A percentile compares a stretch with the other conserved stretches of the same genome.
These are phyloP conservation scores for Drosophila repletoides DNA, from an alignment of 1,140 invertebrate genomes.

Conservation along the genomic window DNA sequence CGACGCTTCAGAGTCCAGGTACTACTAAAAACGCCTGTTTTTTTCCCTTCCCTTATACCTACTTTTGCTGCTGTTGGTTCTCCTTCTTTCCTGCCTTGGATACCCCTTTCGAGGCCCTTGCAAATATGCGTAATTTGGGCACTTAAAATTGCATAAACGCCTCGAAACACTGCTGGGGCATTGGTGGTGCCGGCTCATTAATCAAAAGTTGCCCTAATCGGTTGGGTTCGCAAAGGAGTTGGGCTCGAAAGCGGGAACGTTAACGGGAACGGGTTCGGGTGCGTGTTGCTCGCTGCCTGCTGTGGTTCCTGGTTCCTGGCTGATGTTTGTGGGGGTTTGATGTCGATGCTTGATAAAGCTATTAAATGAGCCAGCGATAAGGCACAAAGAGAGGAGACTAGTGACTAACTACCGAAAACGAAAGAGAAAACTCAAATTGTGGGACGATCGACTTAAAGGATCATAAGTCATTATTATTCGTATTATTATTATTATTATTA, in stretches of 20 bases:
- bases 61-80: not conserved
- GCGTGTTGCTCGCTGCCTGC: slow-evolving; percentile 6
- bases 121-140: slow-evolving; percentile 63
- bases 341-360: slow-evolving; percentile 64
- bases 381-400: not conserved
- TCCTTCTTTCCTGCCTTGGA: not conserved
- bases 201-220: slow-evolving; percentile 33
- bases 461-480: slow-evolving; percentile 42
- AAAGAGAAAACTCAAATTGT: not conserved
- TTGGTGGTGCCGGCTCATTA: slow-evolving; percentile 31
- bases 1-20: slow-evolving; percentile 1
- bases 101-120: not conserved
- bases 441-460: not conserved
- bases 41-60: not conserved
- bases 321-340: slow-evolving; percentile 39
- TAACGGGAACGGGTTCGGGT: too few relatives aligned
- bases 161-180: slow-evolving; percentile 43
- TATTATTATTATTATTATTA: slow-evolving; percentile 36
- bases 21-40: not conserved
- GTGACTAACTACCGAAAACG: slow-evolving; percentile 6
- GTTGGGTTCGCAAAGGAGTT: not conserved
- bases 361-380: slow-evolving; percentile 54
- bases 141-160: slow-evolving; percentile 78
- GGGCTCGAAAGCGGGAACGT: too few relatives aligned
- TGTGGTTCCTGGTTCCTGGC: not conserved